phyloP scores from a whole-genome alignment of 2,113 vertebrate species.

The Patagioenas fasciata region DNA sequence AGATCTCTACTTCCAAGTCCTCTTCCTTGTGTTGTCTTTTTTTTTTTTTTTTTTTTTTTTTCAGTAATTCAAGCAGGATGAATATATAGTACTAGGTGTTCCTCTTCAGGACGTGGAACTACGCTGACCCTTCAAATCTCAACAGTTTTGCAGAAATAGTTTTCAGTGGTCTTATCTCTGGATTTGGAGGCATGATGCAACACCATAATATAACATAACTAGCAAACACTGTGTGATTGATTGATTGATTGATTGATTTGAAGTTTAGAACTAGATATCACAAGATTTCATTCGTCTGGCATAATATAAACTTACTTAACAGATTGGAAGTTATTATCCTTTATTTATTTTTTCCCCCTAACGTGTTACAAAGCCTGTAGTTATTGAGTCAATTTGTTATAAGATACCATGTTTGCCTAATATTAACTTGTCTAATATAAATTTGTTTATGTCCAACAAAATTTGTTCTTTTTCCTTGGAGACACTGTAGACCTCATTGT shows the following conservation, averaged over 20 bases:
- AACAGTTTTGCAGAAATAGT: not conserved
- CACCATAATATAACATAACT: not conserved
- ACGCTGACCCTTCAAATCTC: not conserved
- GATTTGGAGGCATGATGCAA: not conserved
- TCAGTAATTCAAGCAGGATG: not conserved
- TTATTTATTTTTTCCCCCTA: not conserved
- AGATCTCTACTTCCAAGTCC: not conserved
- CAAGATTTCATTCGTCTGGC: not conserved
- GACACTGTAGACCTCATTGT: not conserved
- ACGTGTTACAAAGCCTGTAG: not conserved
- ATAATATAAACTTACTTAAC: not conserved
- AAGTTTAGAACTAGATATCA: not conserved
- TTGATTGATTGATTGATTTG: too few relatives aligned
- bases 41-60: accelerated
- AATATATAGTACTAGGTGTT: not conserved
- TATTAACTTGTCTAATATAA: not conserved
- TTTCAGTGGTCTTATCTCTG: not conserved
- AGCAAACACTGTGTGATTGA: not conserved
- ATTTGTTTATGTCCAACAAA: not conserved
- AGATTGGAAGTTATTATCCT: accelerated
- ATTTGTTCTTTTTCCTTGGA: not conserved
- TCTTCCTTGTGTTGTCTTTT: not conserved
- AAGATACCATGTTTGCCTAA: not conserved
- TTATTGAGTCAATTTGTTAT: not conserved
- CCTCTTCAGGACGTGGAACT: not conserved